phyloP scores from a whole-genome alignment of 2,888 invertebrate species.

The Drosophila eohydei region DNA sequence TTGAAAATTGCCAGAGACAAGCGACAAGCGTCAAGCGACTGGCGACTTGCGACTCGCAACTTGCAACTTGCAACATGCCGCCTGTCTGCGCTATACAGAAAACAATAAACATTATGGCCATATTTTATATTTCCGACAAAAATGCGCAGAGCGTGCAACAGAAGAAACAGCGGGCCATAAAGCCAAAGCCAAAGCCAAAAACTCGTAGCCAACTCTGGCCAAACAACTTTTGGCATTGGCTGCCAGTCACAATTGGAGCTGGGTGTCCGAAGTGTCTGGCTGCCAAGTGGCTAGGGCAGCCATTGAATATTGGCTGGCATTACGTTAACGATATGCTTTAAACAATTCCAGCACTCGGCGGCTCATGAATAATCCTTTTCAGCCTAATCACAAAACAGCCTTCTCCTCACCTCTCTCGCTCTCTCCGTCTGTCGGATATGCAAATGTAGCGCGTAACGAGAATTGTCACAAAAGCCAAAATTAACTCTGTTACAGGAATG shows the following conservation, averaged over 20 bases:
- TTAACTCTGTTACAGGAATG: slow-evolving; percentile 39
- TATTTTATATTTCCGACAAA: slow-evolving; percentile 77
- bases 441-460: slow-evolving; percentile 48
- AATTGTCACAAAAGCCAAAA: slow-evolving; percentile 54
- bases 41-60: slow-evolving; percentile 2
- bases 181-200: slow-evolving; percentile 44
- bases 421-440: slow-evolving; percentile 52
- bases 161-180: slow-evolving; percentile 73
- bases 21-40: slow-evolving; percentile 32
- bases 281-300: slow-evolving; percentile 39
- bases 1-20: slow-evolving; percentile 73
- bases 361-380: slow-evolving; percentile 76
- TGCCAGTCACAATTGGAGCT: slow-evolving; percentile 11
- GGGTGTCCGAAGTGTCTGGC: slow-evolving; percentile 1
- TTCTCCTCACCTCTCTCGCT: background rate
- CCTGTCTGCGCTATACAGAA: slow-evolving; percentile 36
- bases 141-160: slow-evolving; percentile 44
- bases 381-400: slow-evolving; percentile 41
- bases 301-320: slow-evolving; percentile 55
- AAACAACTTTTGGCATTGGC: slow-evolving; percentile 57
- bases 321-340: slow-evolving; percentile 45
- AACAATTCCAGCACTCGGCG: slow-evolving; percentile 33
- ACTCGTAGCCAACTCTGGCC: slow-evolving; percentile 25
- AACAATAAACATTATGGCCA: slow-evolving; percentile 75
- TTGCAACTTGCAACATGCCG: slow-evolving; percentile 17